Conservation (phyloP, 1,140 invertebrate species). For the Episyrphus balteatus region DNA sequence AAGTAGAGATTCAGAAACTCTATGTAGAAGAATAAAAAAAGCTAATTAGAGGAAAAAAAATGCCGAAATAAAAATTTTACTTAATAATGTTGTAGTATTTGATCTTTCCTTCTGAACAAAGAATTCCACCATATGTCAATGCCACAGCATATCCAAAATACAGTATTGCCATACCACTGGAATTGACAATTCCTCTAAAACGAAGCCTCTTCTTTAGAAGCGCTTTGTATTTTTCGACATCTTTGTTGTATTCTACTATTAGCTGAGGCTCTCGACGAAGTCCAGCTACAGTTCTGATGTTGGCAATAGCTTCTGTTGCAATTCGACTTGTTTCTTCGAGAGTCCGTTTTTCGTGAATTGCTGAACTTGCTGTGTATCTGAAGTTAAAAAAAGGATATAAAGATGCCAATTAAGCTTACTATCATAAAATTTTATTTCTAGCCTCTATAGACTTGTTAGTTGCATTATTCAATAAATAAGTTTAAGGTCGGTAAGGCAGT, state of each 20-base stretch:
- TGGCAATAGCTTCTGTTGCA: constrained; percentile 64
- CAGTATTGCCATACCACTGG: constrained; percentile 66
- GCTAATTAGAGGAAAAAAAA: not conserved
- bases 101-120: constrained; percentile 44
- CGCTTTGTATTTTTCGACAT: constrained; percentile 42
- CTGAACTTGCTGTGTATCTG: constrained; percentile 47
- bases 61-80: constrained; percentile 32
- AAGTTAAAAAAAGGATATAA: constrained; percentile 2
- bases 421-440: too few relatives aligned
- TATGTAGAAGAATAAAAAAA: constrained; percentile 31
- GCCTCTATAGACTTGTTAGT: too few relatives aligned
- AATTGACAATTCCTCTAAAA: constrained; percentile 63
- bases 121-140: constrained; percentile 70
- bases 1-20: constrained; percentile 71
- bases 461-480: too few relatives aligned
- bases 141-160: constrained; percentile 73
- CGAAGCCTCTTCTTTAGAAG: constrained; percentile 52
- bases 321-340: constrained; percentile 56
- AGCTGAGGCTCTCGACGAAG: constrained; percentile 42
- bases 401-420: too few relatives aligned
- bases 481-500: too few relatives aligned
- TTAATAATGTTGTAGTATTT: constrained; percentile 60
- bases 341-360: constrained; percentile 49
- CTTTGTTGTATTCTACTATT: constrained; percentile 43
- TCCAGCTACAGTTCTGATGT: constrained; percentile 63